Base-by-base conservation (phyloP, 2,113 vertebrate species). In the Cheilinus undulatus region DNA sequence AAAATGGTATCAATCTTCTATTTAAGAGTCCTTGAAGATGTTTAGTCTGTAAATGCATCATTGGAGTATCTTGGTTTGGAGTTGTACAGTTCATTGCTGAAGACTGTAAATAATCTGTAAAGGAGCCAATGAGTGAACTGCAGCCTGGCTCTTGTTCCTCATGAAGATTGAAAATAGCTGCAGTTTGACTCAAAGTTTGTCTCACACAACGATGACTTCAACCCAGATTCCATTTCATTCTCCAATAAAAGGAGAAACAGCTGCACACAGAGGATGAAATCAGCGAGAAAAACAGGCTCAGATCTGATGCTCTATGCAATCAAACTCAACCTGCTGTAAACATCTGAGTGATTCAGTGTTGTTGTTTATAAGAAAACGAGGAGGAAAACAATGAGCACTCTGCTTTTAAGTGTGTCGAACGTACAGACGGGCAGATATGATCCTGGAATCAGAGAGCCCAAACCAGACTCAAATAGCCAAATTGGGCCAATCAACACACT, bases 241-340 rank as follows among this genome's bases (percentile, higher is more conserved):
- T 46, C 9, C 54, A 73, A 69, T 62, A 62, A 87, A 83, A 60
- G 30, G 17, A 40, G 34, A 72, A 86, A 61, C 76, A 78, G 87
- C 74, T 80, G 83, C 70, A 54, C 6, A 32, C 6, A 38, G 7
- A 61, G 51, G 65, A 67, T 73, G 66, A 85, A 74, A 66, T 69
- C 73, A 76, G 43, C 12, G 9, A 38, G 57, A 24, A 7, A 27
- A 77, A 28, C 45, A 1, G 27, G 23, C 51, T 80, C 64, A 74
- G 67, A 88, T 80, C 82, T 49, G 19, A 69, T 60, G 65, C 72
- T 76, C 51, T 51, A 19, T 0, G 58, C 40, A 74, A 77, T 79
- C 59, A 51, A 71, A 71, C 70, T 73, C 38, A 71, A 28, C 23
- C 1, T 17, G 48, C 59, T 64, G 46, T 11, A 49, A 82, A 82